Evolutionary conservation across 2,113 vertebrate genomes (phyloP), one percentile per base, ranked within the genome.

Genomic region (Emydura subglobosa): DNA sequence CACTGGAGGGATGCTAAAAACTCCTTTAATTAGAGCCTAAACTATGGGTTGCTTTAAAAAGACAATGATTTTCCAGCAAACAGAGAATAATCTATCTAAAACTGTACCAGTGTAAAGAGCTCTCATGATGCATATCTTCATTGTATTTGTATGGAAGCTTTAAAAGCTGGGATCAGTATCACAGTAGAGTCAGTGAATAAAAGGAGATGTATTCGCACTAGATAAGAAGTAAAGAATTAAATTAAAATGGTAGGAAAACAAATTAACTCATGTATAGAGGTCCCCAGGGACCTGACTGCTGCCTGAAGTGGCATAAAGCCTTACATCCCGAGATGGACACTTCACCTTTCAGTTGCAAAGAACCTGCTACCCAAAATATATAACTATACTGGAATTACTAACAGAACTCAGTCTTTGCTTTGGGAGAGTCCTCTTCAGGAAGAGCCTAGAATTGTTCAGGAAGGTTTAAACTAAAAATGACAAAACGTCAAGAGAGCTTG

Each of bases 51-150:
- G 79, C 79, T 95, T 97, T 90, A 95, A 97, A 89, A 81, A 93
- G 61, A 85, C 79, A 78, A 3, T 95, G 89, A 79, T 39, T 96
- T 96, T 79, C 83, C 79, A 94, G 47, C 24, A 39, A 92, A 92
- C 6, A 85, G 47, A 25, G 95, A 97, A 97, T 95, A 87, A 96
- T 84, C 47, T 84, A 92, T 79, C 93, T 96, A 92, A 96, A 92
- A 55, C 53, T 42, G 19, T 74, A 96, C 79, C 82, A 82, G n/a
- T 82, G 86, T 91, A 93, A 90, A 94, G 44, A 86, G 13, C 54
- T 88, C 55, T 93, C 89, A 87, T 85, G 59, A 65, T 94, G 31
- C 85, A 27, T 83, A 55, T 87, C 54, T 54, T 91, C 82, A 72
- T 84, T 88, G 49, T 53, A 4, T 34, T 83, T 80, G 27, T 50